Conservation (phyloP, 2,113 vertebrate genomes). For the Malurus cyaneus region DNA sequence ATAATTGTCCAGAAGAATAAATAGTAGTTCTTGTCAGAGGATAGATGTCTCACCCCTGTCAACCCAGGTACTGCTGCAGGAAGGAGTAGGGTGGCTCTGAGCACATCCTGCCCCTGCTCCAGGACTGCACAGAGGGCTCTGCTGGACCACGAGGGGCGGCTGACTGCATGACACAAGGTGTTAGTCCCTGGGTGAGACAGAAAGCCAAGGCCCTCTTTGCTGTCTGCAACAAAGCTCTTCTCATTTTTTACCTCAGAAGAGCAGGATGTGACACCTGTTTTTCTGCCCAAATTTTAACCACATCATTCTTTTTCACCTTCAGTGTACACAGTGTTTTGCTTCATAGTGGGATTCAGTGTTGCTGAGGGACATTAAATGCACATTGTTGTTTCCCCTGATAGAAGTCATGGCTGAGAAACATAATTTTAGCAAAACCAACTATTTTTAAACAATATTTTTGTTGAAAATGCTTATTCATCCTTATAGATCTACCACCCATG, state of each 20-base stretch:
- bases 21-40: neutral
- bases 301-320: neutral
- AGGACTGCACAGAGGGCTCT: neutral
- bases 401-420: neutral
- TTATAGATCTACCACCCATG: neutral
- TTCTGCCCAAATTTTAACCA: neutral
- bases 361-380: neutral
- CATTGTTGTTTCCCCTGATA: neutral
- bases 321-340: neutral
- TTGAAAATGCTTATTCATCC: neutral
- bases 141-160: accelerated
- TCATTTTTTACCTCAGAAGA: neutral
- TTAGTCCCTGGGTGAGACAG: neutral
- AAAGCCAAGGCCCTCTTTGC: neutral
- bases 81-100: neutral
- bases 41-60: neutral
- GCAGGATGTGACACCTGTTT: neutral
- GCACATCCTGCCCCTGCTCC: neutral
- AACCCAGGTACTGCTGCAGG: neutral
- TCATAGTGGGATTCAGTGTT: neutral
- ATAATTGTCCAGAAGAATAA: neutral
- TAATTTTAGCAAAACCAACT: neutral
- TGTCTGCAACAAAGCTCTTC: neutral
- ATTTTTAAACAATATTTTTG: neutral
- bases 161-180: accelerated